Conservation (phyloP, 2,888 invertebrate genomes). For the Pandemis cinnamomeana region DNA sequence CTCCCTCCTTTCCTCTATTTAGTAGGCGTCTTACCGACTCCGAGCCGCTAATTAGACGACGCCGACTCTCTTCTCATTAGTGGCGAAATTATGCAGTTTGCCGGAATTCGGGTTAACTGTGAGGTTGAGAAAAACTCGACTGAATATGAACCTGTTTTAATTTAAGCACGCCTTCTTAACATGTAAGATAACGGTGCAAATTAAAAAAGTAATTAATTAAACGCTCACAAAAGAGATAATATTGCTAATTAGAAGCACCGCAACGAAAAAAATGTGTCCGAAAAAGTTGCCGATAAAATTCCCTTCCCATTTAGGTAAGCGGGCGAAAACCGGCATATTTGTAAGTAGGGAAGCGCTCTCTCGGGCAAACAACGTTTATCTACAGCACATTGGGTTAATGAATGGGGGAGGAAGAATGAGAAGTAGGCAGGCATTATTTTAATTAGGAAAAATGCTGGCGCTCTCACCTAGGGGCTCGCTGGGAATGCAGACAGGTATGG, state of each 20-base stretch:
- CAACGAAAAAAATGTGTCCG: conserved; percentile 58
- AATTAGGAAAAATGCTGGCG: conserved; percentile 78
- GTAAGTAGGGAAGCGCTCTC: conserved; percentile 68
- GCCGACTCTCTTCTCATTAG: conserved; percentile 81
- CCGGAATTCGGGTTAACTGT: conserved; percentile 79
- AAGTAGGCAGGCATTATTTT: conserved; percentile 78
- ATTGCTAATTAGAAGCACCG: conserved; percentile 45
- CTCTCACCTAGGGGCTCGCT: conserved; percentile 58
- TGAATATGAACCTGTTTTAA: conserved; percentile 39
- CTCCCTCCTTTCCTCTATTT: conserved; percentile 56
- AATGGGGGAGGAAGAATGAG: conserved; percentile 77
- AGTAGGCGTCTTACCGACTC: conserved; percentile 79
- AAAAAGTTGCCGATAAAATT: conserved; percentile 65
- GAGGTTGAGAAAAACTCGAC: conserved; percentile 67
- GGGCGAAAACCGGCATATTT: conserved; percentile 73
- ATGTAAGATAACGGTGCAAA: conserved; percentile 17
- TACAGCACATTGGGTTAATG: conserved; percentile 81
- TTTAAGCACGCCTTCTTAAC: conserved; percentile 1
- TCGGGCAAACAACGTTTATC: conserved; percentile 78
- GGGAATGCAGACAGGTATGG: conserved; percentile 41
- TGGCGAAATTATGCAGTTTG: conserved; percentile 82
- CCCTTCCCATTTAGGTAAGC: conserved; percentile 68
- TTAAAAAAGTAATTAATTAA: conserved; percentile 67
- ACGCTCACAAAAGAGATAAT: conserved; percentile 46
- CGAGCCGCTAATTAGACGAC: conserved; percentile 81